Evolutionary conservation across 2,113 vertebrate genomes (phyloP).

Genomic region (Sceloporus tristichus): DNA sequence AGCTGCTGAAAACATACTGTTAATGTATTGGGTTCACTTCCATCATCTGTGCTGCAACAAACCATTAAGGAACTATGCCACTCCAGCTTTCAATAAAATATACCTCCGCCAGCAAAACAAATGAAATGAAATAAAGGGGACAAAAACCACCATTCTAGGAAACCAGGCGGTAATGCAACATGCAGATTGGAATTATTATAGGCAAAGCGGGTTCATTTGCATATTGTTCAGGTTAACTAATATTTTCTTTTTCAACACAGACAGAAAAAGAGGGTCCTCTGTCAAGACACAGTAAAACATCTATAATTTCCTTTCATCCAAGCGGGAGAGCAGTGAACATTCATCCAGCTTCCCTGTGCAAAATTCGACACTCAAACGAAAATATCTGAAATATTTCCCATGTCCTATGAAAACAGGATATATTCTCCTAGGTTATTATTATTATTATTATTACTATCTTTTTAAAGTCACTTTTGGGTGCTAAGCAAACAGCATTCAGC

Average conservation of each 20-base stretch:
- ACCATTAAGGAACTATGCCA: neutral
- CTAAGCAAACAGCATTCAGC: accelerated
- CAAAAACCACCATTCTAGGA: constrained; percentile 34
- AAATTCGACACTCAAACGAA: constrained; percentile 14
- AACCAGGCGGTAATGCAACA: constrained; percentile 43
- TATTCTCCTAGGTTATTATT: constrained; percentile 18
- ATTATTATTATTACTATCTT: too few species aligned
- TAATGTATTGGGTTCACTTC: neutral
- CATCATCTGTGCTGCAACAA: neutral
- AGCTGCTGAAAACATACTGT: too few species aligned
- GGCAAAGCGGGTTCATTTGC: neutral
- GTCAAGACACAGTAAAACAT: neutral
- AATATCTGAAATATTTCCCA: constrained; percentile 33
- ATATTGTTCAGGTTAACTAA: neutral
- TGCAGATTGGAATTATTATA: neutral
- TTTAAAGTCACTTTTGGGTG: neutral
- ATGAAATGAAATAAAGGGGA: constrained; percentile 41
- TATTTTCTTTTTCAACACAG: neutral
- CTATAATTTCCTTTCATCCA: neutral
- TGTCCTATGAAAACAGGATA: constrained; percentile 29
- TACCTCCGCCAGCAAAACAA: too few species aligned
- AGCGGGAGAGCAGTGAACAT: neutral
- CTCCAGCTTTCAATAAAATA: neutral
- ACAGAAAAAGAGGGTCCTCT: constrained; percentile 32
- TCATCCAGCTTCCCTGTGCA: constrained; percentile 36